Evolutionary conservation across 2,797 vertebrate genomes (phyloP).

Genomic region (Sphaeramia orbicularis): DNA sequence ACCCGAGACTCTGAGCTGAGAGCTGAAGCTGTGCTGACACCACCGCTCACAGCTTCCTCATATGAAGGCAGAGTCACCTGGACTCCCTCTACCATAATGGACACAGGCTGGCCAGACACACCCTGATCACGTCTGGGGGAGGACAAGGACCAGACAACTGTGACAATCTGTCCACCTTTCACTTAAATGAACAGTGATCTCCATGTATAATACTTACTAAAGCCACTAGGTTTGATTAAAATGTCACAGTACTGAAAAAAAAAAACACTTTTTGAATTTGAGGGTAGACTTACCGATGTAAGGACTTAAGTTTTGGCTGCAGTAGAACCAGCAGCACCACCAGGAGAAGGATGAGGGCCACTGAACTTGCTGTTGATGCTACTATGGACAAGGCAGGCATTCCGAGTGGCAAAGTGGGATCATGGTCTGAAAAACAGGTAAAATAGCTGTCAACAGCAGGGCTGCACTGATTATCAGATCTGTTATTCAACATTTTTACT

Average conservation of each 20-base stretch:
- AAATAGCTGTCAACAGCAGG: background rate
- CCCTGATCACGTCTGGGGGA: slow-evolving; percentile 90
- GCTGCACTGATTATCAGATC: too few relatives aligned
- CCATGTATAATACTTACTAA: background rate
- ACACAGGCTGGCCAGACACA: slow-evolving; percentile 92
- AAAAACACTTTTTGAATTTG: background rate
- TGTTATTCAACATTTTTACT: too few relatives aligned
- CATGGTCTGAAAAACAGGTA: slow-evolving; percentile 81
- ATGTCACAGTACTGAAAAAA: background rate
- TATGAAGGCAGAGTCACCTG: slow-evolving; percentile 95
- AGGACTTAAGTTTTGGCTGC: slow-evolving; percentile 96
- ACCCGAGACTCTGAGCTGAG: slow-evolving; percentile 88
- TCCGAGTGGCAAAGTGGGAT: slow-evolving; percentile 86
- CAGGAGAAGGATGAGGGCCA: slow-evolving; percentile 93
- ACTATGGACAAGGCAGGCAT: slow-evolving; percentile 94
- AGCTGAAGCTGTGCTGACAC: slow-evolving; percentile 77
- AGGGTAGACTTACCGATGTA: slow-evolving; percentile 88
- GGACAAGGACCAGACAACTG: slow-evolving; percentile 2
- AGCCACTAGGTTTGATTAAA: background rate
- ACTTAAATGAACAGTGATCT: background rate
- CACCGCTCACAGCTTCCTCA: slow-evolving; percentile 92
- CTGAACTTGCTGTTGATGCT: slow-evolving; percentile 94
- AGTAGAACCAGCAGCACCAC: slow-evolving; percentile 95
- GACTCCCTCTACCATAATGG: slow-evolving; percentile 96
- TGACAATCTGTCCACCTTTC: slow-evolving; percentile 1